phyloP scores from a whole-genome alignment of 2,797 vertebrate species.

The Melanotaenia trifasciata region DNA sequence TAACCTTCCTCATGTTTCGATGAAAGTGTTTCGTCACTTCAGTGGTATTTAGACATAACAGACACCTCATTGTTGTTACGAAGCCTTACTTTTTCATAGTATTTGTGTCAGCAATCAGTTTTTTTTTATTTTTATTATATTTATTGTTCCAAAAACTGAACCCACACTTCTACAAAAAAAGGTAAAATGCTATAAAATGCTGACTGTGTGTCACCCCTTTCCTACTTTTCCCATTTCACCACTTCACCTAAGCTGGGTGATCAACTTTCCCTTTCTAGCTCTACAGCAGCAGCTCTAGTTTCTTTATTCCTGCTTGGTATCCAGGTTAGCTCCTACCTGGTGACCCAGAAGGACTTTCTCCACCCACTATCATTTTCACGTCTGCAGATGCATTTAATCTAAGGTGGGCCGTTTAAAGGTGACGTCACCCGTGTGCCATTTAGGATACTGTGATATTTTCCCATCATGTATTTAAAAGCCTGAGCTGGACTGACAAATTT shows the following conservation, averaged over 20 bases:
- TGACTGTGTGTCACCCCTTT: background rate
- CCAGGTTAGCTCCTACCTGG: conserved; percentile 43
- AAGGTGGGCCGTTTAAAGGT: conserved; percentile 22
- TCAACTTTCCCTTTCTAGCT: conserved; percentile 59
- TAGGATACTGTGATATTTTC: conserved; percentile 19
- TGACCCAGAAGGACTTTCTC: conserved; percentile 54
- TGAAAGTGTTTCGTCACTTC: background rate
- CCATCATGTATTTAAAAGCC: conserved; percentile 35
- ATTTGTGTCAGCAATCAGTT: background rate
- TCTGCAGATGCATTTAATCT: conserved; percentile 20
- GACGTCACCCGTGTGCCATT: conserved; percentile 39
- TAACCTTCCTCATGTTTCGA: background rate
- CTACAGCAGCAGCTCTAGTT: conserved; percentile 42
- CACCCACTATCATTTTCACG: conserved; percentile 59
- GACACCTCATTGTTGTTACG: background rate
- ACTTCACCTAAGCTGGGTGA: conserved; percentile 31
- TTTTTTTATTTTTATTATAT: background rate
- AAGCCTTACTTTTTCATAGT: background rate
- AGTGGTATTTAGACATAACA: background rate
- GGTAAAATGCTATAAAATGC: conserved; percentile 3
- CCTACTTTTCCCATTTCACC: conserved; percentile 33
- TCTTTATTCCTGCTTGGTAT: conserved; percentile 51
- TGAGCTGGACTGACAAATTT: conserved; percentile 41
- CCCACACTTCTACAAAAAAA: background rate
- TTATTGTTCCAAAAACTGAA: too few relatives aligned